Base-by-base conservation (phyloP, 2,888 invertebrate species). In the Muschampia plurimacula region DNA sequence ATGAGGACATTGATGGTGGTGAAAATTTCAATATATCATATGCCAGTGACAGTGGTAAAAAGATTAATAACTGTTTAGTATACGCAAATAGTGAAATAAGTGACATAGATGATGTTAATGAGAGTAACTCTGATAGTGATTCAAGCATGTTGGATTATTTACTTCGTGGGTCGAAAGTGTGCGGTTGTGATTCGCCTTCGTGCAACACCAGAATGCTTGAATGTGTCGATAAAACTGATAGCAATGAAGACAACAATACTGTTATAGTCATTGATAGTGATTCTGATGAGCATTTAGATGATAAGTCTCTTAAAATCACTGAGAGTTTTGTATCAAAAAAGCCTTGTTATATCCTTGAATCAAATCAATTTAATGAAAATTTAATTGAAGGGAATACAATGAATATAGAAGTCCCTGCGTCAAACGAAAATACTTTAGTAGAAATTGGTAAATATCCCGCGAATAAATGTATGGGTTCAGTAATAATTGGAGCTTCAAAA, bases 211-310 rank as follows among this genome's bases (percentile, higher is more conserved):
- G 12, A 57, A 28, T 28, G 28, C 12, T 4, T 28, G 57, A 57
- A 55, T 28, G 22, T 28, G 28, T 12, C 28, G 28, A 28, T 57
- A 22, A 57, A 57, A 12, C 57, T 28, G 57, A 13, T 13, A 57
- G 15, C 15, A 8, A 57, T 12, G 28, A 12, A 12, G 8, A 57
- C 12, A 57, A 32, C 12, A 12, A 57, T 32, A 22, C 55, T 22
- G 57, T 57, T 5, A 57, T 57, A 57, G 57, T 57, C 12, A 57
- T 57, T 57, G 57, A 57, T 7, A 28, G 57, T 57, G 28, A 28
- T 57, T 13, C 28, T 28, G 28, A 12, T 28, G 57, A 57, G 0
- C 12, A 28, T 28, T 2, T 5, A 7, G 57, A 57, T 4, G 5
- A 28, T 12, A 44, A 12, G 12, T 28, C 28, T 59, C 32, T 6